Conservation (phyloP, 2,113 vertebrate species). For the Entelurus aequoreus region DNA sequence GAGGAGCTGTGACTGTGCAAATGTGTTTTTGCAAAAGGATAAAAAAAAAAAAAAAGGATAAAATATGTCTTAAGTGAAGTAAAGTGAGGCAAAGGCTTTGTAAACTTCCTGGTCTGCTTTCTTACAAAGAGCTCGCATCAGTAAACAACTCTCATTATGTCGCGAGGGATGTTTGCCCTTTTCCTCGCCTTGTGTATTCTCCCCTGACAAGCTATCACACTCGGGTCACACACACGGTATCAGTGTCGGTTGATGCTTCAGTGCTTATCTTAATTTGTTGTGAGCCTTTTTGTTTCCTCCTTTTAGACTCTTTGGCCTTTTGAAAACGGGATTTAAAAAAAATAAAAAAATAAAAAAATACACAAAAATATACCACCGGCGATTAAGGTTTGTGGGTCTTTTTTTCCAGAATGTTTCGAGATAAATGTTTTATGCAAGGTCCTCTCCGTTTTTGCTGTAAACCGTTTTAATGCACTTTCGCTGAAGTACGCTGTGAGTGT, state of each 20-base stretch:
- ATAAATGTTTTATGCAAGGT: constrained; percentile 55
- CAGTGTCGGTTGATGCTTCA: constrained; percentile 20
- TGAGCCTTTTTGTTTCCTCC: constrained; percentile 13
- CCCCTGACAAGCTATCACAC: constrained; percentile 19
- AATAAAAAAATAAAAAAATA: constrained; percentile 4
- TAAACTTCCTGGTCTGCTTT: constrained; percentile 11
- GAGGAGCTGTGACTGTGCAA: constrained; percentile 36
- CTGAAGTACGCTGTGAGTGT: constrained; percentile 58
- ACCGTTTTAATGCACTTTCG: constrained; percentile 61
- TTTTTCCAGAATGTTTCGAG: constrained; percentile 36
- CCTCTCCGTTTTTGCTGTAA: constrained; percentile 52
- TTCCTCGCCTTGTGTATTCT: constrained; percentile 19
- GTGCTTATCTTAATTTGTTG: constrained; percentile 23
- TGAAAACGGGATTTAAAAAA: too few relatives aligned
- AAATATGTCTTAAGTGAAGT: constrained; percentile 22
- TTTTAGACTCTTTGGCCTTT: constrained; percentile 18
- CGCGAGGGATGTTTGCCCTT: constrained; percentile 19
- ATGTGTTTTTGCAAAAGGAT: constrained; percentile 24
- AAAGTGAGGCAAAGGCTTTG: constrained; percentile 15
- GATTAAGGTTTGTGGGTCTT: constrained; percentile 14
- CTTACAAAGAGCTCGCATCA: constrained; percentile 39
- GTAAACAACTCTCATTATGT: constrained; percentile 18
- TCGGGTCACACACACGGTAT: constrained; percentile 27
- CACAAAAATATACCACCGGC: not conserved
- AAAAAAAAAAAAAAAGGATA: constrained; percentile 5